Base-by-base conservation (phyloP, 2,113 vertebrate genomes). In the Sorex araneus region DNA sequence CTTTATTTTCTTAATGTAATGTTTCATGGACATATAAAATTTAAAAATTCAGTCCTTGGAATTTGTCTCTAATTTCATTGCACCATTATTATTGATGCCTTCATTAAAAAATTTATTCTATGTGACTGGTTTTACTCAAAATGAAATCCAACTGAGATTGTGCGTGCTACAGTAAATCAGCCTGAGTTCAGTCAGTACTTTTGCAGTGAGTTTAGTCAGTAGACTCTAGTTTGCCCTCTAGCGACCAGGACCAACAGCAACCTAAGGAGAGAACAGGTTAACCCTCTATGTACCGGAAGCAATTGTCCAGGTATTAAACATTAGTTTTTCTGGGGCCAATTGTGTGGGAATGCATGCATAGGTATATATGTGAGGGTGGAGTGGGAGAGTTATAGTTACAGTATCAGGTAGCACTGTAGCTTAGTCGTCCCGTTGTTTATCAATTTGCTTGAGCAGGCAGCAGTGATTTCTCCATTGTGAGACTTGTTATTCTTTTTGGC, bases 51-150 rank as follows among this genome's bases (percentile, higher is more conserved):
- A 91, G 66, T 45, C 16, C 40, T 92, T 93, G 57, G 25, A 79
- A 84, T 85, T 94, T 21, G 12, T 85, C 81, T 93, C 9, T 71
- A 15, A 87, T 91, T 84, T 91, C n/a, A 93, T 36, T 76, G 19
- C 16, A 69, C n/a, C 25, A 10, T 79, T 92, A 27, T 91, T 89
- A 79, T 67, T 77, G 43, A 91, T 91, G 63, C 16, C 32, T 84
- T 96, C 30, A 27, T 93, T 89, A 94, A 79, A 92, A 84, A 84
- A 40, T 25, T 66, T 67, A 77, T 74, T 90, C 57, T 63, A 85
- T 78, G 71, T 57, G 85, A 83, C 75, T 70, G 32, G 78, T 57
- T 57, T 90, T 32, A 85, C 10, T 87, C 5, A 18, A 67, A 91
- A 90, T 84, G 71, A 91, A 89, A 85, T 84, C 27, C 36, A 63